phyloP scores from a whole-genome alignment of 2,888 invertebrate genomes.

The Pterostichus madidus region DNA sequence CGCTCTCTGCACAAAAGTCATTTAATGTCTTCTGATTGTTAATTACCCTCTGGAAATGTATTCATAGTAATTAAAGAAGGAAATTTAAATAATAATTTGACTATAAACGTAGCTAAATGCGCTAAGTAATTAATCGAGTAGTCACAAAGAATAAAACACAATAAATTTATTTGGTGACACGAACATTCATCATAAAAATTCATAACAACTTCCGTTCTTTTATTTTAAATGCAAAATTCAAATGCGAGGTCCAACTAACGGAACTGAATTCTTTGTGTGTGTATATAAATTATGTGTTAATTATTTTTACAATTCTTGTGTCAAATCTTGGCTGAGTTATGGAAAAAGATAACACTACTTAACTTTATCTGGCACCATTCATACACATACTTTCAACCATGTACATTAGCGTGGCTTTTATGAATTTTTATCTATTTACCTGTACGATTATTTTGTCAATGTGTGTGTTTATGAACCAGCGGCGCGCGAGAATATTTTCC shows the following conservation, averaged over 20 bases:
- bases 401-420: constrained; percentile 41
- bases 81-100: constrained; percentile 6
- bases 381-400: constrained; percentile 17
- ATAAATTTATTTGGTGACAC: constrained; percentile 56
- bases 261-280: constrained; percentile 43
- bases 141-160: constrained; percentile 8
- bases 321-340: constrained; percentile 49
- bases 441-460: constrained; percentile 31
- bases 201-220: constrained; percentile 57
- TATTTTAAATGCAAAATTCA: constrained; percentile 54
- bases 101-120: constrained; percentile 3
- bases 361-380: constrained; percentile 37
- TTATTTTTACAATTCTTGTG: constrained; percentile 51
- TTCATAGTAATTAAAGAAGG: neutral
- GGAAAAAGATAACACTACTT: constrained; percentile 51
- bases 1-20: too few relatives aligned
- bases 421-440: constrained; percentile 45
- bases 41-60: neutral
- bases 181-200: constrained; percentile 56
- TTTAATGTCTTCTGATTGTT: too few relatives aligned
- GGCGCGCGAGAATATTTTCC: neutral
- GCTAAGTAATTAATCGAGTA: constrained; percentile 31
- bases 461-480: constrained; percentile 22
- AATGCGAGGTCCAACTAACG: constrained; percentile 38
- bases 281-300: constrained; percentile 49